Conservation (phyloP, 2,113 vertebrate genomes). For the Ginglymostoma cirratum region DNA sequence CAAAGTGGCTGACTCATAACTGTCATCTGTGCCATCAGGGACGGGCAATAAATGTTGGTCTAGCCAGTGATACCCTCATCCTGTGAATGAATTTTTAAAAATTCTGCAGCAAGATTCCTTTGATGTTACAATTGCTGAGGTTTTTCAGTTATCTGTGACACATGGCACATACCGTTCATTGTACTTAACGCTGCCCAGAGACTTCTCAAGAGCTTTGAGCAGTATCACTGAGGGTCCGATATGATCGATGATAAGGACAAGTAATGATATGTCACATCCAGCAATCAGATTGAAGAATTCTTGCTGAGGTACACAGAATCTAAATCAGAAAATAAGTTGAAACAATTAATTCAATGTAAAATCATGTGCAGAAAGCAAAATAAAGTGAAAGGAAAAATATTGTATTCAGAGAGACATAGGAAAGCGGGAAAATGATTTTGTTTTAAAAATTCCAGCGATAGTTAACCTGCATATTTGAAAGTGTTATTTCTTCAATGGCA, state of each 20-base stretch:
- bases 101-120: neutral
- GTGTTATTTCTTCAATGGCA: neutral
- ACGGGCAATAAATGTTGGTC: too few species aligned
- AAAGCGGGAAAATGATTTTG: neutral
- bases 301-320: neutral
- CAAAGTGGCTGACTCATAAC: too few species aligned
- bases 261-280: neutral
- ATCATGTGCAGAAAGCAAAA: neutral
- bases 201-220: neutral
- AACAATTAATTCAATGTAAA: neutral
- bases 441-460: neutral
- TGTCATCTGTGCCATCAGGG: too few species aligned
- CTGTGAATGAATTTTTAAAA: neutral
- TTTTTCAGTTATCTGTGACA: neutral
- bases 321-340: neutral
- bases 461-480: neutral
- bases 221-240: neutral
- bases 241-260: neutral
- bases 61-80: too few species aligned
- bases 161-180: neutral
- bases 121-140: neutral
- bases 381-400: neutral
- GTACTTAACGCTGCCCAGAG: neutral
- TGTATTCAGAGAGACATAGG: too few species aligned
- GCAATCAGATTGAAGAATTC: neutral